Evolutionary conservation across 2,113 vertebrate genomes (phyloP).

Genomic region (Pycnonotus jocosus): DNA sequence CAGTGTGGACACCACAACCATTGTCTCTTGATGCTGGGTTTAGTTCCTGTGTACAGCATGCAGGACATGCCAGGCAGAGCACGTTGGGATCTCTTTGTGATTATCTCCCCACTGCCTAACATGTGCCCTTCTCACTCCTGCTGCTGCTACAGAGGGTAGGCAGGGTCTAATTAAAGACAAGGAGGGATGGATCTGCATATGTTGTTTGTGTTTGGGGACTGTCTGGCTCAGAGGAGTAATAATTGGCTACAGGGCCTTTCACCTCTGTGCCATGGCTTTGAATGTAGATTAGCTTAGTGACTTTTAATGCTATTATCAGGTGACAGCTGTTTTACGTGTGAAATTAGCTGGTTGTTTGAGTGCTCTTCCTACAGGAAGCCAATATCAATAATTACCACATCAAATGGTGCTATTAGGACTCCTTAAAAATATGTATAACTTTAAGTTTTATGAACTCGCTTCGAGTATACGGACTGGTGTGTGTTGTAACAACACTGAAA

Average conservation of each 20-base stretch:
- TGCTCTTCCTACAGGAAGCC: constrained; percentile 16
- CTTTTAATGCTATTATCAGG: constrained; percentile 32
- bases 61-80: not conserved
- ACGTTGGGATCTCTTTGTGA: not conserved
- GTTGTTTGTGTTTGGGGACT: constrained; percentile 45
- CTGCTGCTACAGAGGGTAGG: constrained; percentile 17
- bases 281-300: constrained; percentile 52
- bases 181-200: constrained; percentile 20
- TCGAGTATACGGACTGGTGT: not conserved
- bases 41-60: not conserved
- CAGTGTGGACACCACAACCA: not conserved
- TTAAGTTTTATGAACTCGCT: not conserved
- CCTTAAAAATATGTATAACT: not conserved
- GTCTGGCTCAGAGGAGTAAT: constrained; percentile 16
- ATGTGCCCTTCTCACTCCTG: constrained; percentile 6
- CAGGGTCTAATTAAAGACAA: constrained; percentile 43
- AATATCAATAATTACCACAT: constrained; percentile 1
- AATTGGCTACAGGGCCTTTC: constrained; percentile 55
- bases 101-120: not conserved
- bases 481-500: not conserved
- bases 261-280: constrained; percentile 28
- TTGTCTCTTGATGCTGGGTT: not conserved
- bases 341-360: constrained; percentile 15
- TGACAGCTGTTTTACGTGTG: constrained; percentile 29
- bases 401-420: not conserved